Evolutionary conservation across 2,797 vertebrate genomes (phyloP), one percentile per base, ranked within the genome.

Genomic region (Betta splendens): DNA sequence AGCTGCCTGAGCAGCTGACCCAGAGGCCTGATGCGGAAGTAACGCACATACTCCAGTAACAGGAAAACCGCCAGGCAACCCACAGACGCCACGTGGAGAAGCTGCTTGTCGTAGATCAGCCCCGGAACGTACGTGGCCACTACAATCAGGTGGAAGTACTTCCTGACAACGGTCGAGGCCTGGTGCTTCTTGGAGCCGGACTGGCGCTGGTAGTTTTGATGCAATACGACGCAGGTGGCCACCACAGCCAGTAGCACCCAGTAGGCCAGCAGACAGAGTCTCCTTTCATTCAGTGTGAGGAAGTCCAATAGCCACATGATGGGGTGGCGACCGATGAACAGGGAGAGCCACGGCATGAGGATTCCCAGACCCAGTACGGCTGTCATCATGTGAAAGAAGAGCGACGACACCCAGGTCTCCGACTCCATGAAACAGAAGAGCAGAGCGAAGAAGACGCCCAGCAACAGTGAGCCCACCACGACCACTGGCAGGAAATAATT

Each of bases 351-450:
- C 0, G 97, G 98, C 88, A 97, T 87, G 64, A 98, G 91, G 74
- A 98, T 89, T 0, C 97, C 98, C 29, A 98, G 84, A 39, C 88
- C 94, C 49, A 98, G 89, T 37, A 98, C 95, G 0, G 94, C 93
- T 0, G 94, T 95, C 95, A 98, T 96, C 83, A 93, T 92, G 82
- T 98, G 96, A 76, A 99, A 99, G 79, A 98, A 98, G 31, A 97
- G 77, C 0, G 98, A 96, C 0, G 97, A 97, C 20, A 94, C 93
- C 97, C 96, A 99, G 0, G 94, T 97, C 56, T 94, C 92, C 0
- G 96, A 96, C 70, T 99, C 97, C 95, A 98, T 95, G 89, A 98
- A 98, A 65, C 93, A 77, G 80, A 98, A 99, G 48, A 98, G 93
- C 55, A 94, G 84, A 3, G 95, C 89, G 39, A 99, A 98, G 85